Evolutionary conservation across 2,113 vertebrate genomes (phyloP).

Genomic region (Oostethus manadensis): DNA sequence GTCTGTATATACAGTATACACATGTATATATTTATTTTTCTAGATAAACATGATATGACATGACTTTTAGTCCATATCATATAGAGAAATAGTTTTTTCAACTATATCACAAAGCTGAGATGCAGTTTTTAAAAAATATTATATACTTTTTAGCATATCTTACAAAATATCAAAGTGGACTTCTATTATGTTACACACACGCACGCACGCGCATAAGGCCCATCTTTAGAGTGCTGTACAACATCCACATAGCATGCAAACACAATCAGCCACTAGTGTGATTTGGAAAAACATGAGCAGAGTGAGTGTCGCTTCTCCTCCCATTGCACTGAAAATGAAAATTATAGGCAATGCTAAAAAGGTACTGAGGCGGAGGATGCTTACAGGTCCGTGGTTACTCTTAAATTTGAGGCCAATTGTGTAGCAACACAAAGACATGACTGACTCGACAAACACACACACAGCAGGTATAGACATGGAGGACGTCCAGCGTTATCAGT

Average conservation of each 20-base stretch:
- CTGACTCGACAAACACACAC: neutral
- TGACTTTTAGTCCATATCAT: too few relatives aligned
- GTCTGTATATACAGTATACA: too few relatives aligned
- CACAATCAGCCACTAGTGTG: conserved; percentile 1
- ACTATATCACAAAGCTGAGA: too few relatives aligned
- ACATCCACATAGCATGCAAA: neutral
- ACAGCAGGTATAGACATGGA: neutral
- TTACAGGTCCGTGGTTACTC: neutral
- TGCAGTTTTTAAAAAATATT: too few relatives aligned
- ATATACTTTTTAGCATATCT: too few relatives aligned
- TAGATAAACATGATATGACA: too few relatives aligned
- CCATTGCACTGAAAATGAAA: neutral
- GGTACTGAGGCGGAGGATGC: neutral
- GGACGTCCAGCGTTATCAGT: neutral
- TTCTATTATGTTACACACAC: too few relatives aligned
- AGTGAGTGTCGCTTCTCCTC: neutral
- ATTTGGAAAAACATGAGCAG: neutral
- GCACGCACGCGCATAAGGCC: neutral
- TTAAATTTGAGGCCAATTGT: too few relatives aligned
- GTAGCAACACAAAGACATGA: too few relatives aligned
- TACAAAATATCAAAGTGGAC: too few relatives aligned
- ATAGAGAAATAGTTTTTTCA: too few relatives aligned
- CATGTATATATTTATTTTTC: too few relatives aligned
- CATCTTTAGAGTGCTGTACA: conserved; percentile 1
- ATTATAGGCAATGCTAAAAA: neutral